Evolutionary conservation across 2,888 invertebrate genomes (phyloP).

Genomic region (Geophilus truncorum): DNA sequence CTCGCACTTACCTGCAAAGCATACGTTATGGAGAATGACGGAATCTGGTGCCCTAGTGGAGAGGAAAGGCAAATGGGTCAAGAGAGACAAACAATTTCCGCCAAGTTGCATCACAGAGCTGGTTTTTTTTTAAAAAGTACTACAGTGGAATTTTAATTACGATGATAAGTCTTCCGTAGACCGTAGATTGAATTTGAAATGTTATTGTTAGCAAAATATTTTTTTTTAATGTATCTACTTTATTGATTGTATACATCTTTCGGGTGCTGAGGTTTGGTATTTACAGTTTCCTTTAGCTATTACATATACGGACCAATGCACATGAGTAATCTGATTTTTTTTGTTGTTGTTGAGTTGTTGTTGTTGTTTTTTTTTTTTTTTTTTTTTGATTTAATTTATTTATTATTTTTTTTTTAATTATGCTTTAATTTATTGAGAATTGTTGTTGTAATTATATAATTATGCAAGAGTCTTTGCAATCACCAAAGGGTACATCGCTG

Average conservation of each 20-base stretch:
- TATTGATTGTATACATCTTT: background rate
- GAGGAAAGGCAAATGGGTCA: background rate
- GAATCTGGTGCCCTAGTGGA: background rate
- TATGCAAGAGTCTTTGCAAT: background rate
- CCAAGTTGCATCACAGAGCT: background rate
- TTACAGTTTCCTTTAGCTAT: background rate
- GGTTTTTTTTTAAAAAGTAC: background rate
- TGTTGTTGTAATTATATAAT: background rate
- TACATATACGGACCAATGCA: background rate
- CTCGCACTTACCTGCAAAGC: background rate
- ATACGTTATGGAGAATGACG: background rate
- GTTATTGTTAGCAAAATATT: background rate
- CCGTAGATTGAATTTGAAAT: background rate
- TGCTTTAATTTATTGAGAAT: too few relatives aligned
- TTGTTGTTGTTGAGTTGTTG: too few relatives aligned
- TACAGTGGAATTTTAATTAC: background rate
- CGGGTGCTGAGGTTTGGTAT: background rate
- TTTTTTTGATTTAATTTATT: background rate
- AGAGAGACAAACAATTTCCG: conserved; percentile 1
- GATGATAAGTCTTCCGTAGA: background rate
- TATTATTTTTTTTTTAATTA: too few relatives aligned
- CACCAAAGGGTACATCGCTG: background rate
- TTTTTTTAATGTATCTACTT: background rate
- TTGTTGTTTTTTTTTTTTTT: too few relatives aligned
- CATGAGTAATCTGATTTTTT: background rate